Base-by-base conservation (phyloP, 2,888 invertebrate genomes). In the Eupithecia dodoneata region DNA sequence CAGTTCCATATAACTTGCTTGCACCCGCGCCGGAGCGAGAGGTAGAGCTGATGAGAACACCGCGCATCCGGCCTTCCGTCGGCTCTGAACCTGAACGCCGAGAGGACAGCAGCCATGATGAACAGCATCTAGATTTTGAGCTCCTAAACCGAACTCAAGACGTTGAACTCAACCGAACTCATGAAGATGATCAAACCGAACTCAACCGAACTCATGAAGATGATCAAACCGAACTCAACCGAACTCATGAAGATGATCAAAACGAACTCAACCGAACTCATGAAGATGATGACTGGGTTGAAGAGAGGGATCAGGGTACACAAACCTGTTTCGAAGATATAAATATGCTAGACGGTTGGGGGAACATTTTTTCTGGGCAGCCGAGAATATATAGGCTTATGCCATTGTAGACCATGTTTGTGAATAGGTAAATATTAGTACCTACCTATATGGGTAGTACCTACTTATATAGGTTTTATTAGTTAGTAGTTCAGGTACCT, bases 381-480 rank as follows among this genome's bases (percentile, higher is more conserved):
- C 42, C 65, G 5, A 49, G 18, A 65, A 52, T 75, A 10, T 65
- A 44, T 44, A 52, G 13, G 4, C 65, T 0, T 75, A 3, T 75
- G 75, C 42, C n/a, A 13, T 1, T 71, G 75, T 4, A 47, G 7
- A 65, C 49, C 75, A 75, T 65, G 0, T 49, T 18, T 75, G 75
- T 45, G 15, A 2, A 0, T 70, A 59, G 30, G 30, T 30, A 65
- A 44, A 15, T 42, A 4, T 1, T 63, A 4, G 15, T 42, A 15
- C 0, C 18, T n/a, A 55, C 9, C 55, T 55, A 55, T n/a, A 30
- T 30, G 30, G 30, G 30, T 30, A 30, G 30, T 30, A 30, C 30
- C 30, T 30, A 30, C 30, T 30, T 30, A 30, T 30, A 30, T 30
- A 30, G 30, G 30, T 30, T 30, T 30, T 30, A 30, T 30, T 30